phyloP scores from a whole-genome alignment of 2,113 vertebrate species.

The Mohoua ochrocephala region DNA sequence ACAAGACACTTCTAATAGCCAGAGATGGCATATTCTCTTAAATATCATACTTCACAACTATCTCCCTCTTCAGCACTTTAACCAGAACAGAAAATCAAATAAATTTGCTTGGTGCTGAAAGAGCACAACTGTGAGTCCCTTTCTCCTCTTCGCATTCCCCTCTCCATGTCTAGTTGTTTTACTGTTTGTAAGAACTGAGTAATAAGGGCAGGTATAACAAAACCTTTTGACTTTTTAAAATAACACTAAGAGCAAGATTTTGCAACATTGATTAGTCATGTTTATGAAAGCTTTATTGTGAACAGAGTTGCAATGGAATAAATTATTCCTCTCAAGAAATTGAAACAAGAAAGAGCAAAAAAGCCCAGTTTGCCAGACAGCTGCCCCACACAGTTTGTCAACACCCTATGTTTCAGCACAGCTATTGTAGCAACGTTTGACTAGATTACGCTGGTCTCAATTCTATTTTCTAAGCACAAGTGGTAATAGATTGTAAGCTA shows the following conservation, averaged over 20 bases:
- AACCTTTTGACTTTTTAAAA: not conserved
- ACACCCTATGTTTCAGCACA: not conserved
- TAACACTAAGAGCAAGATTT: not conserved
- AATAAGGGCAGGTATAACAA: not conserved
- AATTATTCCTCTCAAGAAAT: not conserved
- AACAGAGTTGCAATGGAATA: not conserved
- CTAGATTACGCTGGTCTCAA: not conserved
- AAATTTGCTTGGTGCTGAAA: not conserved
- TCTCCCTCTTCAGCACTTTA: not conserved
- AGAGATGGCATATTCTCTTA: constrained; percentile 43
- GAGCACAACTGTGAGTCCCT: not conserved
- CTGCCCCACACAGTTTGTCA: not conserved
- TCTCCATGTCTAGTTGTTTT: not conserved
- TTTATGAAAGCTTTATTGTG: not conserved
- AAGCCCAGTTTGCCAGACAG: not conserved
- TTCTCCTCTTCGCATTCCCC: not conserved
- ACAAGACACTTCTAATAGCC: constrained; percentile 49
- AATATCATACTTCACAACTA: not conserved
- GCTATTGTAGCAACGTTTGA: not conserved
- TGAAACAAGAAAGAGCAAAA: rapidly evolving
- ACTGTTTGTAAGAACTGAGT: not conserved
- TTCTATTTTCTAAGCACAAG: not conserved
- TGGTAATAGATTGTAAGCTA: not conserved
- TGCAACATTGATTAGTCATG: not conserved
- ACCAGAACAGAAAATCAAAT: not conserved